Evolutionary conservation across 2,113 vertebrate genomes (phyloP).

Genomic region (Miniopterus natalensis): DNA sequence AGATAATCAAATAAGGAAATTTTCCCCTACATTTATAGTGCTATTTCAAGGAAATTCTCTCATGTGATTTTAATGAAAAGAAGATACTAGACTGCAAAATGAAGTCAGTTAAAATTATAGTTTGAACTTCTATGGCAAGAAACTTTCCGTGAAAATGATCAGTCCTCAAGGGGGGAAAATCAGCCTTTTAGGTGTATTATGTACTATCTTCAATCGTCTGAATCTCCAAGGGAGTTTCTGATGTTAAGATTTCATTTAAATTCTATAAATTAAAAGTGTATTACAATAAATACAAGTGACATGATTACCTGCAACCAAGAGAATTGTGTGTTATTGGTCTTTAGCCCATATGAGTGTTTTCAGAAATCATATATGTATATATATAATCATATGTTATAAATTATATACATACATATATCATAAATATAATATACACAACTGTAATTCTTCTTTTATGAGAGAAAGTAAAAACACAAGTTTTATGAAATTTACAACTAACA

Average conservation of each 20-base stretch:
- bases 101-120: background rate
- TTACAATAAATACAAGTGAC: conserved; percentile 21
- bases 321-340: background rate
- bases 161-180: background rate
- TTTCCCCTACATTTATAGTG: background rate
- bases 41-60: background rate
- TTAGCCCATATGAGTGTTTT: background rate
- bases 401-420: background rate
- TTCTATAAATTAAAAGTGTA: conserved; percentile 49
- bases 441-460: background rate
- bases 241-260: conserved; percentile 47
- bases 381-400: background rate
- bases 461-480: background rate
- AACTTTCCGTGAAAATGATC: background rate
- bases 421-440: background rate
- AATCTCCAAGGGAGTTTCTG: background rate
- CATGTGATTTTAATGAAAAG: background rate
- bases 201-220: background rate
- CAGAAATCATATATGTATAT: background rate
- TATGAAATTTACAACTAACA: background rate
- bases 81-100: background rate
- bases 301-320: background rate
- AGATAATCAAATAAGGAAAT: background rate
- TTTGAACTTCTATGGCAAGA: background rate
- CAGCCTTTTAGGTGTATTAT: background rate